phyloP scores from a whole-genome alignment of 2,113 vertebrate genomes.

The Zingel zingel region DNA sequence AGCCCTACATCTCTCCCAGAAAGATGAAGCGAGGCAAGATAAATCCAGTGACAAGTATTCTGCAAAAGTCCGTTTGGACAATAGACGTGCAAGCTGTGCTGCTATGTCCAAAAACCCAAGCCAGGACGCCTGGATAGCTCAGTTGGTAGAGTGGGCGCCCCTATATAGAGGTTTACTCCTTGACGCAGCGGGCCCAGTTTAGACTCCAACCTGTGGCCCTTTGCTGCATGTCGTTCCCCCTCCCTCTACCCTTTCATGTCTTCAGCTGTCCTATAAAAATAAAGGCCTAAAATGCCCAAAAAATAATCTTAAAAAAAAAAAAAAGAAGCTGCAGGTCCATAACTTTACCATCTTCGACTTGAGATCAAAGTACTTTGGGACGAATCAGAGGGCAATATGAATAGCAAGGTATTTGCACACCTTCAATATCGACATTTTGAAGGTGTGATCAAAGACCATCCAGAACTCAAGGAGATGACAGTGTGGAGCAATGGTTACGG shows the following conservation, averaged over 20 bases:
- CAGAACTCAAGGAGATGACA: slow-evolving; percentile 24
- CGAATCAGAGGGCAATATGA: neutral
- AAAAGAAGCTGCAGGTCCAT: slow-evolving; percentile 40
- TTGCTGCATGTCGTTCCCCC: too few species aligned
- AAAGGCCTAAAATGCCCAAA: neutral
- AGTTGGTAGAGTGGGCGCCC: too few species aligned
- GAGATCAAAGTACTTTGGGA: slow-evolving; percentile 21
- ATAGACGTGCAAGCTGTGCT: slow-evolving; percentile 25
- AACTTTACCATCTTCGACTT: slow-evolving; percentile 29
- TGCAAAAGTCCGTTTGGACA: too few species aligned
- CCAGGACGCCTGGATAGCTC: neutral
- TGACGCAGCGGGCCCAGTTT: too few species aligned
- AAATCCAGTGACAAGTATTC: too few species aligned
- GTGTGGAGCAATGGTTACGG: slow-evolving; percentile 12
- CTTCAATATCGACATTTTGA: slow-evolving; percentile 25
- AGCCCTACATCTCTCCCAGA: too few species aligned
- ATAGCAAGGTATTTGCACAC: too few species aligned
- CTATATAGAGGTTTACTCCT: too few species aligned
- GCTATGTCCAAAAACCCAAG: neutral
- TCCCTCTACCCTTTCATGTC: too few species aligned
- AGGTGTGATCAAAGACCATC: slow-evolving; percentile 24
- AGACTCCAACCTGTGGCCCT: too few species aligned
- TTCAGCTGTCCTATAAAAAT: too few species aligned
- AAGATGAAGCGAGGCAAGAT: neutral
- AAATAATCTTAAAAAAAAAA: neutral